phyloP scores from a whole-genome alignment of 1,140 invertebrate genomes.

The Centruroides sculpturatus region DNA sequence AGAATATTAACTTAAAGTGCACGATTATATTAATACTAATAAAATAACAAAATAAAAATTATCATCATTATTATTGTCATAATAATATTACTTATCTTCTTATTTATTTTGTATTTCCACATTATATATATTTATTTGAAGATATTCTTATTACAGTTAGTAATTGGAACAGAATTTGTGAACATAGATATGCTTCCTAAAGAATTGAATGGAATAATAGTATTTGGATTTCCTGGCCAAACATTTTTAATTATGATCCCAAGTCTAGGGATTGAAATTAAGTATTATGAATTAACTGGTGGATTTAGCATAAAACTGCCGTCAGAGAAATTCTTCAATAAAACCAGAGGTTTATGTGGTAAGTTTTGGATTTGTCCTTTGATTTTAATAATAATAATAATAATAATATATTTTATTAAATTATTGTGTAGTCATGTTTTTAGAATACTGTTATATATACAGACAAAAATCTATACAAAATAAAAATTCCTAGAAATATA shows the following conservation, averaged over 20 bases:
- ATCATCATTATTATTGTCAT: too few species aligned
- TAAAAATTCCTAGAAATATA: too few species aligned
- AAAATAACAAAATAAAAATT: too few species aligned
- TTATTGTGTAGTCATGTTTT: too few species aligned
- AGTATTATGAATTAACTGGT: slow-evolving; percentile 23
- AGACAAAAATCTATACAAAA: too few species aligned
- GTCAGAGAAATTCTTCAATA: slow-evolving; percentile 51
- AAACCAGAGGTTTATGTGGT: slow-evolving; percentile 62
- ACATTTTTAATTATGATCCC: slow-evolving; percentile 20
- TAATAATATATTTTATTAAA: too few species aligned
- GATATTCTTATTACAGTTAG: background rate
- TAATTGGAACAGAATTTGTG: background rate
- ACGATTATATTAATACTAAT: too few species aligned
- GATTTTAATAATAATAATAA: background rate
- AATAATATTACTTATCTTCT: too few species aligned
- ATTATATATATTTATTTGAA: too few species aligned
- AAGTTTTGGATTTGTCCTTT: slow-evolving; percentile 21
- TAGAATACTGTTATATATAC: too few species aligned
- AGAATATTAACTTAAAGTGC: too few species aligned
- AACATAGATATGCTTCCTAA: slow-evolving; percentile 10
- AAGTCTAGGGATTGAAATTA: slow-evolving; percentile 22
- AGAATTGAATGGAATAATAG: background rate
- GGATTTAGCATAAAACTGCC: slow-evolving; percentile 47
- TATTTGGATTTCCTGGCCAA: slow-evolving; percentile 12
- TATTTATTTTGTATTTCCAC: too few species aligned